Evolutionary conservation across 2,797 vertebrate genomes (phyloP).

Genomic region (Chaetophractus vellerosus): DNA sequence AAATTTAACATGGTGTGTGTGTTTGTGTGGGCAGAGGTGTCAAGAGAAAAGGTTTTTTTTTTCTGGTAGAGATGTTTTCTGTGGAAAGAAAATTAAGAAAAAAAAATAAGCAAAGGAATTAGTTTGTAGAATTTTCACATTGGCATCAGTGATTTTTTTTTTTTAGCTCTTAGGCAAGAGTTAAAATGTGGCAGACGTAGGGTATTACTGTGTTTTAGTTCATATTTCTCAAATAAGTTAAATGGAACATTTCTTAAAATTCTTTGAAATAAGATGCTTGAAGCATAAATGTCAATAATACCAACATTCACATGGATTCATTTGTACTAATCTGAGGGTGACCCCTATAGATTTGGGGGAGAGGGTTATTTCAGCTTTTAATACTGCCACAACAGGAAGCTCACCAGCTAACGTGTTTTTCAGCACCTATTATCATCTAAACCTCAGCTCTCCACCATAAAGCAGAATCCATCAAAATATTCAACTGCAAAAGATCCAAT

Average conservation of each 20-base stretch:
- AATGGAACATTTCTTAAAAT: constrained; percentile 74
- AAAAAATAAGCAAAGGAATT: constrained; percentile 14
- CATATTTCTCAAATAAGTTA: constrained; percentile 57
- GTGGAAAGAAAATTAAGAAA: too few relatives aligned
- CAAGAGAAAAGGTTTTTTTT: not conserved
- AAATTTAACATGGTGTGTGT: not conserved
- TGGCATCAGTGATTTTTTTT: constrained; percentile 55
- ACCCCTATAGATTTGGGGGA: not conserved
- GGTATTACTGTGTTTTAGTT: constrained; percentile 35
- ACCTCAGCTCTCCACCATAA: constrained; percentile 26
- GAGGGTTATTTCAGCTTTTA: constrained; percentile 61
- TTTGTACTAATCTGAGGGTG: not conserved
- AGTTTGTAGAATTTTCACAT: constrained; percentile 10
- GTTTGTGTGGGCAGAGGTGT: not conserved
- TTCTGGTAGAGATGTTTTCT: too few relatives aligned
- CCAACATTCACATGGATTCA: constrained; percentile 32
- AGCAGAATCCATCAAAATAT: constrained; percentile 73
- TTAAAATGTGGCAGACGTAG: not conserved
- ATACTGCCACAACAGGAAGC: constrained; percentile 75
- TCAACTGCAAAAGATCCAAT: constrained; percentile 72
- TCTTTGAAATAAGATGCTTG: constrained; percentile 45
- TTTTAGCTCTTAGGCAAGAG: not conserved
- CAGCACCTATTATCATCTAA: constrained; percentile 66
- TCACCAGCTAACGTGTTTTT: not conserved
- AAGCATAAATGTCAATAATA: constrained; percentile 68